Percentiles rank a stretch among this genome's conserved stretches.
Conservation (phyloP, 2,888 invertebrate species). For the Tinea trinotella region DNA sequence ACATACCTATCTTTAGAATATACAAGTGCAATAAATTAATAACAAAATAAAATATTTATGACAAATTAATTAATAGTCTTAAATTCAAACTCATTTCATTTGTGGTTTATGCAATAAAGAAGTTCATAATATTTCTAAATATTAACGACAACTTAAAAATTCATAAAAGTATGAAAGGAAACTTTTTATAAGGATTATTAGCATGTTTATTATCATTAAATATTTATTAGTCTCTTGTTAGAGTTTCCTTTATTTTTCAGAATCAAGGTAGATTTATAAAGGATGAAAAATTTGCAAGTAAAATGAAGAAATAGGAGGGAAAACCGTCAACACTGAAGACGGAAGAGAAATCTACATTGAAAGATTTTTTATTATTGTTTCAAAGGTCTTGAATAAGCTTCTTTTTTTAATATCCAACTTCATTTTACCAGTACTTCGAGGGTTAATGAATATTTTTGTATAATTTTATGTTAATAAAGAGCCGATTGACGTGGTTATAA, state of each 20-base stretch:
- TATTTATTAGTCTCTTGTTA: not conserved
- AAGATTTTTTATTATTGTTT: slow-evolving; percentile 14
- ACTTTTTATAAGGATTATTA: too few species aligned
- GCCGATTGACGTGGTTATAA: too few species aligned
- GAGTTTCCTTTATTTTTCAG: slow-evolving; percentile 3
- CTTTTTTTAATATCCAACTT: not conserved
- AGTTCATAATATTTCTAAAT: too few species aligned
- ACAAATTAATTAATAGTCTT: too few species aligned
- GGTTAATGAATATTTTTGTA: not conserved
- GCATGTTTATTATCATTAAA: slow-evolving; percentile 1
- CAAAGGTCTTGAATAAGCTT: slow-evolving; percentile 2
- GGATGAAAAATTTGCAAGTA: slow-evolving; percentile 11
- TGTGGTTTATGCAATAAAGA: too few species aligned
- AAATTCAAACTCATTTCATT: too few species aligned
- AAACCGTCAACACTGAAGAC: not conserved
- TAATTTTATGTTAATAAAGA: not conserved
- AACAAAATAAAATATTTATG: too few species aligned
- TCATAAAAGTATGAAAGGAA: too few species aligned
- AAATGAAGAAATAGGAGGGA: not conserved
- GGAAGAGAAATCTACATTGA: slow-evolving; percentile 8
- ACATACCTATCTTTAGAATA: too few species aligned
- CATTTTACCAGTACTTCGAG: not conserved
- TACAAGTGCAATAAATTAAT: too few species aligned
- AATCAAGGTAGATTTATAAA: slow-evolving; percentile 13
- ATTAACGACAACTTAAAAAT: too few species aligned